These are phyloP conservation scores for Cynocephalus volans DNA, from an alignment of 2,113 vertebrate species.

Conservation along the genomic window DNA sequence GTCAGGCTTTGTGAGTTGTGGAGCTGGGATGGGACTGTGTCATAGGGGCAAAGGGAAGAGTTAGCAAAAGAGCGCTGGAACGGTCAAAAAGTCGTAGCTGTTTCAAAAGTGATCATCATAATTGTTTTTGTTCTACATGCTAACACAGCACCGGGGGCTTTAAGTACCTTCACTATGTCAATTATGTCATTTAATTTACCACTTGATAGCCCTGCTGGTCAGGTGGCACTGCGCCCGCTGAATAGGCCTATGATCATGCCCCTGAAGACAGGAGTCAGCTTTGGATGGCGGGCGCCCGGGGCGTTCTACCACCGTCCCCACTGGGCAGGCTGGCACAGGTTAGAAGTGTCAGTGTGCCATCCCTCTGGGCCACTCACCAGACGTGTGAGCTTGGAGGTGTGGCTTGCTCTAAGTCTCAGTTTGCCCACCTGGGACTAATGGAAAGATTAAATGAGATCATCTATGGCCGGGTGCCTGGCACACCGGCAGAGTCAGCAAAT, in stretches of 20 bases:
- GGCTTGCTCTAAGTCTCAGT: background rate
- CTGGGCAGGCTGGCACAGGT: background rate
- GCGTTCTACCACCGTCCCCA: background rate
- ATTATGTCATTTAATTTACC: constrained; percentile 53
- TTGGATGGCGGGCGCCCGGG: background rate
- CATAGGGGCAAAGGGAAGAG: background rate
- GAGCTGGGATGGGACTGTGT: background rate
- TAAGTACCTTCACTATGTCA: constrained; percentile 49
- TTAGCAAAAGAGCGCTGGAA: background rate
- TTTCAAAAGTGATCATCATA: background rate
- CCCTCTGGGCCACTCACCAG: background rate
- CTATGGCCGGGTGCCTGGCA: background rate
- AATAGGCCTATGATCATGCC: background rate
- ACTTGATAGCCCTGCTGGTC: constrained; percentile 41
- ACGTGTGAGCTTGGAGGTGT: background rate
- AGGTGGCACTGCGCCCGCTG: constrained; percentile 5
- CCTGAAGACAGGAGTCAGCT: background rate
- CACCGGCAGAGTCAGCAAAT: background rate
- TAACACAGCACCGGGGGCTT: background rate
- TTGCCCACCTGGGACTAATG: background rate
- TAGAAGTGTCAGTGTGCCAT: background rate
- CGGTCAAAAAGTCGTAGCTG: background rate
- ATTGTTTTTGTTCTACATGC: background rate
- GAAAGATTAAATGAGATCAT: background rate
- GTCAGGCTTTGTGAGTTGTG: background rate